Evolutionary conservation across 2,113 vertebrate species (phyloP), one percentile per base, ranked within the genome.

Genomic region (Mormyrus iriodes): DNA sequence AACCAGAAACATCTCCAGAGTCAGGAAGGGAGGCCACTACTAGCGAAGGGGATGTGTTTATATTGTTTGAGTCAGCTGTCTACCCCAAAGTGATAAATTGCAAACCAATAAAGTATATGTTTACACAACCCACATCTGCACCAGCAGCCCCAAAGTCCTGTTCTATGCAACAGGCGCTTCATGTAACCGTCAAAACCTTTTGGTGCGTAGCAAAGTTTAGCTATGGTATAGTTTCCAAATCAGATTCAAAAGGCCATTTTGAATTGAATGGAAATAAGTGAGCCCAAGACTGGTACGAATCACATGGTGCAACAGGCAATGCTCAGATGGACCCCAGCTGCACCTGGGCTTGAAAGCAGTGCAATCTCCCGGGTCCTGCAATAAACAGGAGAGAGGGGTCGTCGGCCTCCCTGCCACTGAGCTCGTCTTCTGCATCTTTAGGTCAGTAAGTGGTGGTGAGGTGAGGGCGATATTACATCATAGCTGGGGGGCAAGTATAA

Each of bases 21-120:
- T 17, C 44, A 84, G 79, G 42, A 48, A 46, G 10, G 82, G 44
- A 84, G 82, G 73, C 42, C 73, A 84, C 44, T 84, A 84, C 82
- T 10, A 84, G 35, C 17, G 9, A 82, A 84, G 19, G 42, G 39
- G 24, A 52, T 12, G 82, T 79, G 73, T 82, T 55, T 83, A 89
- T 53, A 84, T 61, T 84, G 9, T 55, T 35, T 51, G n/a, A 89
- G 82, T 46, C 24, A 84, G 87, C 87, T 51, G 87, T 46, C 44
- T 49, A 46, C 44, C 61, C 44, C 61, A 88, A 88, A 73, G 65
- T 76, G 87, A 88, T 88, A 31, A 48, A 88, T 73, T n/a, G 42
- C 58, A 58, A 73, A 88, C 87, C n/a, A 21, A 27, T 69, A 49
- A 88, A 88, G 87, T 12, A 76, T 61, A 88, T 46, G 42, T 88